Percentiles rank a stretch among this genome's conserved stretches.
Evolutionary conservation across 2,888 invertebrate species (phyloP).

Genomic region (Latheticus oryzae): DNA sequence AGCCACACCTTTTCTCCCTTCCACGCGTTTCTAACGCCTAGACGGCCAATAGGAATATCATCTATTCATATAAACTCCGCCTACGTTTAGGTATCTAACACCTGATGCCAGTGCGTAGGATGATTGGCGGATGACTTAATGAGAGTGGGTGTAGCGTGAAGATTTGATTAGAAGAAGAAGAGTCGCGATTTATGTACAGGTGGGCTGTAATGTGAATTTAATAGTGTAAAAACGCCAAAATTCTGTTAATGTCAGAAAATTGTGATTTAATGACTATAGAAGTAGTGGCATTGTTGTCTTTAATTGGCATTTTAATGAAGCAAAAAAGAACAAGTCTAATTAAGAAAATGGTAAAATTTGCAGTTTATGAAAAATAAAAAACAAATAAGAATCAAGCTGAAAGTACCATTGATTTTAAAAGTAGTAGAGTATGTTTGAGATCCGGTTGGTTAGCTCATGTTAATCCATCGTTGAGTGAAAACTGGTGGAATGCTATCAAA

Average conservation of each 20-base stretch:
- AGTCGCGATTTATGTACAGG: too few relatives aligned
- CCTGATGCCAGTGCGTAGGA: slow-evolving; percentile 55
- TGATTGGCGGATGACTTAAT: slow-evolving; percentile 49
- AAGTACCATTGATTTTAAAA: slow-evolving; percentile 26
- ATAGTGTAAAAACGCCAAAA: slow-evolving; percentile 18
- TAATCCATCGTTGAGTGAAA: slow-evolving; percentile 20
- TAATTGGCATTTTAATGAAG: slow-evolving; percentile 7
- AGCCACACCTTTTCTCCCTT: slow-evolving; percentile 57
- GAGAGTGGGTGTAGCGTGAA: slow-evolving; percentile 37
- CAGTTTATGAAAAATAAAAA: slow-evolving; percentile 25
- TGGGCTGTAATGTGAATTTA: slow-evolving; percentile 31
- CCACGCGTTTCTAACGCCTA: slow-evolving; percentile 46
- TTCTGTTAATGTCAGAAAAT: slow-evolving; percentile 25
- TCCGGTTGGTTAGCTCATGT: slow-evolving; percentile 33
- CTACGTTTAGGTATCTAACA: slow-evolving; percentile 58
- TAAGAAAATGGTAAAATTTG: slow-evolving; percentile 25
- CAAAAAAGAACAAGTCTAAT: slow-evolving; percentile 11
- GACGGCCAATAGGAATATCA: slow-evolving; percentile 52
- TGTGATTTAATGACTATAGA: slow-evolving; percentile 14
- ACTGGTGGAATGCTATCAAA: slow-evolving; percentile 23
- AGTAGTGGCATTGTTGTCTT: slow-evolving; percentile 4
- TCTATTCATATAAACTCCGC: slow-evolving; percentile 45
- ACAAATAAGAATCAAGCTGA: slow-evolving; percentile 3
- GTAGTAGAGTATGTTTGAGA: slow-evolving; percentile 27
- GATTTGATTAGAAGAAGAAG: slow-evolving; percentile 9